Evolutionary conservation across 2,888 invertebrate species (phyloP), one percentile per base, ranked within the genome.

Genomic region (Sesamia inferens): DNA sequence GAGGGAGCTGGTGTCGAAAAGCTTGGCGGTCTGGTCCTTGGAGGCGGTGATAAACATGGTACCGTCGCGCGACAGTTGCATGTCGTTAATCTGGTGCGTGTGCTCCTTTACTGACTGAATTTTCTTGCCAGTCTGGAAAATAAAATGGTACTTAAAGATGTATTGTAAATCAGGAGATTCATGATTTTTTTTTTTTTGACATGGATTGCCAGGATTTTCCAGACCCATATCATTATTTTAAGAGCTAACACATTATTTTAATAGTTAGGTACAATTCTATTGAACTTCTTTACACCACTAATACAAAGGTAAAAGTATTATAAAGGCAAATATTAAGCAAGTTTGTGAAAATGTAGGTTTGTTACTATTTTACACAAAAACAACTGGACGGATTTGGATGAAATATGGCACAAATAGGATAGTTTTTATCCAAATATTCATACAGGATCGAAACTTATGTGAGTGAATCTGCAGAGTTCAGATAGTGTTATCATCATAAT

Each of bases 41-140:
- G 99, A 99, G 4, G 99, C 99, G 0, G 99, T 99, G 54, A 99
- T 98, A 90, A 99, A 98, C 99, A 99, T 99, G 16, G 98, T 98
- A 39, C 98, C 98, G 90, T 99, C 99, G 85, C 98, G 98, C 71
- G 98, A 98, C 91, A 98, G 97, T 94, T 99, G 99, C 97, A 99
- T 98, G 92, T 99, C 99, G 91, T 99, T 99, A 87, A 99, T 99
- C 87, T 98, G 97, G 76, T 97, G 97, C 10, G 97, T 97, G 92
- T 99, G 99, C 87, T 98, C 99, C 83, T 97, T 97, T 14, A 98
- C 97, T 5, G 98, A 97, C 84, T 97, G 97, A 47, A 98, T 92
- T 93, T 98, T 97, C 90, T 98, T 98, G 51, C 98, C 98, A 82
- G 98, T 98, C 98, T 98, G 92, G 59, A 94, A 95, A 88, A 79